These are phyloP conservation scores for Bagarius yarrelli DNA, from an alignment of 2,113 vertebrate genomes.

Conservation along the genomic window DNA sequence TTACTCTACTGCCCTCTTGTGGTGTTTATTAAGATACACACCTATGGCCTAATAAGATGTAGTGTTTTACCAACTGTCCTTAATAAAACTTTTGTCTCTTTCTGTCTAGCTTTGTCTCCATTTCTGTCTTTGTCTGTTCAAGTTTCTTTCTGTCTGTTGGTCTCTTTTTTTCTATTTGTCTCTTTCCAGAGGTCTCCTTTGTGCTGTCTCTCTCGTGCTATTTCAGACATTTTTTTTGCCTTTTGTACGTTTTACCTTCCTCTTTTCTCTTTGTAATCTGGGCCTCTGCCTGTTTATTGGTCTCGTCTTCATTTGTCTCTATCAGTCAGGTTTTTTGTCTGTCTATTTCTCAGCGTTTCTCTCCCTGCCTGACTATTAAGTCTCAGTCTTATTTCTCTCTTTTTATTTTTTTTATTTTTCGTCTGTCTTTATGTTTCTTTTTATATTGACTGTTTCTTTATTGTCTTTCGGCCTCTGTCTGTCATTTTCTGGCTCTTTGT, in stretches of 20 bases:
- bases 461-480: too few relatives aligned
- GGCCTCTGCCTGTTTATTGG: background rate
- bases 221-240: background rate
- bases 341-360: too few relatives aligned
- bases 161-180: background rate
- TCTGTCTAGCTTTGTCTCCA: background rate
- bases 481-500: too few relatives aligned
- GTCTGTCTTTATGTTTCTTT: too few relatives aligned
- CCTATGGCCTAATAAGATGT: background rate
- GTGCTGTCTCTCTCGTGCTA: background rate
- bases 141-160: background rate
- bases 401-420: too few relatives aligned
- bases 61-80: background rate
- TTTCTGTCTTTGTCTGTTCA: background rate
- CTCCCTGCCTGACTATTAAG: too few relatives aligned
- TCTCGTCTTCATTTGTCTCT: too few relatives aligned
- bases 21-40: conserved; percentile 30
- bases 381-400: too few relatives aligned
- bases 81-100: too few relatives aligned
- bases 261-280: background rate
- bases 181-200: background rate
- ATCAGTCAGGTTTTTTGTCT: too few relatives aligned
- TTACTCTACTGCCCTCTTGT: conserved; percentile 56
- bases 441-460: too few relatives aligned
- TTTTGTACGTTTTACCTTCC: too few relatives aligned